A percentile compares a stretch with the other conserved stretches of the same genome.
These are phyloP conservation scores for Scaptomyza caliginosa DNA, from an alignment of 2,888 invertebrate species.

Conservation along the genomic window DNA sequence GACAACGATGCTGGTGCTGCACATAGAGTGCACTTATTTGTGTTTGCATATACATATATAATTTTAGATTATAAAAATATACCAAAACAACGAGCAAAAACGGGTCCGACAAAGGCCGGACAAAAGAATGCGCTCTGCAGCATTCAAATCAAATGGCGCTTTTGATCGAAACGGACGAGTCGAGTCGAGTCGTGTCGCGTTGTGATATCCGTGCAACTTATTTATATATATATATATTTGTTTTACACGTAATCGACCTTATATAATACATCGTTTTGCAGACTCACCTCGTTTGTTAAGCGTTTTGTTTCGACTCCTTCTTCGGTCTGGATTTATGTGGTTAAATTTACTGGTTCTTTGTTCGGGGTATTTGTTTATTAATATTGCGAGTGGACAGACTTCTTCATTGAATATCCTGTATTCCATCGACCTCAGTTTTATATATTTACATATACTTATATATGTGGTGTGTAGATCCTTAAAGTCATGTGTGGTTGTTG, in stretches of 20 bases:
- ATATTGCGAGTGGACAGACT: slow-evolving; percentile 24
- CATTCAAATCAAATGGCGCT: slow-evolving; percentile 73
- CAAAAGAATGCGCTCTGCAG: slow-evolving; percentile 71
- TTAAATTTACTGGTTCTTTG: slow-evolving; percentile 30
- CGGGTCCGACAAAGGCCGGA: slow-evolving; percentile 63
- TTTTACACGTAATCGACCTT: slow-evolving; percentile 33
- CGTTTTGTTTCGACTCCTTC: slow-evolving; percentile 29
- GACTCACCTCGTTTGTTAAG: slow-evolving; percentile 45
- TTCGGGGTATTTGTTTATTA: slow-evolving; percentile 12
- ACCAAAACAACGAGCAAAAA: slow-evolving; percentile 45
- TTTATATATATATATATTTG: slow-evolving; percentile 1
- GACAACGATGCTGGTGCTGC: slow-evolving; percentile 42
- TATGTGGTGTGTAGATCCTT: slow-evolving; percentile 33
- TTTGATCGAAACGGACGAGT: slow-evolving; percentile 72
- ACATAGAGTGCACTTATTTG: slow-evolving; percentile 45
- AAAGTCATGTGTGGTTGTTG: slow-evolving; percentile 19
- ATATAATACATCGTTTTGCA: slow-evolving; percentile 36
- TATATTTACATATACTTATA: not conserved
- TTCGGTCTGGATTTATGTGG: slow-evolving; percentile 17
- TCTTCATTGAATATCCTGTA: slow-evolving; percentile 30
- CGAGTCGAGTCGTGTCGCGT: slow-evolving; percentile 48
- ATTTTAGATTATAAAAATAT: slow-evolving; percentile 76
- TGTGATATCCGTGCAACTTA: slow-evolving; percentile 12
- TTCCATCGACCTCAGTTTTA: slow-evolving; percentile 4
- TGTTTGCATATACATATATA: slow-evolving; percentile 52